These are phyloP conservation scores for Coelogynopora nodosa DNA, from an alignment of 2,888 invertebrate genomes.

Conservation along the genomic window DNA sequence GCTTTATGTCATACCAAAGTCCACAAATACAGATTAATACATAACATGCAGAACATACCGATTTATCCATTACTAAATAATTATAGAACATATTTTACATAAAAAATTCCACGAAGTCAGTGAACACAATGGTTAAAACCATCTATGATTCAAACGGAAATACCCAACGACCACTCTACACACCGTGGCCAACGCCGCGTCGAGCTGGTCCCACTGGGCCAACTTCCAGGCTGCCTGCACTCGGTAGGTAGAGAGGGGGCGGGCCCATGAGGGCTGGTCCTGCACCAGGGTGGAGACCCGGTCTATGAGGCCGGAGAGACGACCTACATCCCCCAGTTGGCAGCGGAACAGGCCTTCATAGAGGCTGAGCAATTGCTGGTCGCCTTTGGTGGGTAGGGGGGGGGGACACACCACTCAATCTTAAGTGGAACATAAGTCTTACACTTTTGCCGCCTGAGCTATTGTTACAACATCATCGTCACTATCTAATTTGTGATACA, in stretches of 20 bases:
- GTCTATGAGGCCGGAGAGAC: background rate
- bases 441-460: too few species aligned
- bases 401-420: background rate
- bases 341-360: background rate
- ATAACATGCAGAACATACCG: too few species aligned
- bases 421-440: background rate
- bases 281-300: constrained; percentile 58
- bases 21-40: too few species aligned
- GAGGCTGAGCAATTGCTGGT: background rate
- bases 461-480: too few species aligned
- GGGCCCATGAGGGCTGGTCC: constrained; percentile 58
- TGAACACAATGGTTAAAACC: too few species aligned
- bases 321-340: background rate
- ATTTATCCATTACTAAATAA: too few species aligned
- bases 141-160: too few species aligned
- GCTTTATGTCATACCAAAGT: too few species aligned
- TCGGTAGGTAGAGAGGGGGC: constrained; percentile 67
- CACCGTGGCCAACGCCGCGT: constrained; percentile 53
- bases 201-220: constrained; percentile 76
- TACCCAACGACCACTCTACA: constrained; percentile 1
- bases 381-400: background rate
- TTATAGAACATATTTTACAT: too few species aligned
- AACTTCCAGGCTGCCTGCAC: constrained; percentile 84
- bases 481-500: too few species aligned
- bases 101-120: too few species aligned